Evolutionary conservation across 2,113 vertebrate genomes (phyloP).

Genomic region (Thinocorus orbignyianus): DNA sequence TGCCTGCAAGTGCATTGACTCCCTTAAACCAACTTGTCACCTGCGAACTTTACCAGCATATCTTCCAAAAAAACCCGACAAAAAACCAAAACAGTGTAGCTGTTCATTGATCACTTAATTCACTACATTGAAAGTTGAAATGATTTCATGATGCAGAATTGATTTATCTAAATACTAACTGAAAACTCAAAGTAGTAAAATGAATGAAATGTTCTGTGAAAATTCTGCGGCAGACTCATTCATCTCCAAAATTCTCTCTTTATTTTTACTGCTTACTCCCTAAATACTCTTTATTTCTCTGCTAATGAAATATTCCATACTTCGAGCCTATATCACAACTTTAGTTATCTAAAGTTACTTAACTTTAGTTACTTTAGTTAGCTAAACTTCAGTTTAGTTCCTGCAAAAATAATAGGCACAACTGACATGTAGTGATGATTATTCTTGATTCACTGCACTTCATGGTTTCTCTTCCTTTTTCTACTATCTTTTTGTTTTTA

Average conservation of each 20-base stretch:
- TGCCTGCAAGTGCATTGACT: not conserved
- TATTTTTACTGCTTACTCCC: not conserved
- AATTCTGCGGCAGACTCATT: not conserved
- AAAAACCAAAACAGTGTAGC: too few species aligned
- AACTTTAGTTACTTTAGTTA: not conserved
- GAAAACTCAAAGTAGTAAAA: not conserved
- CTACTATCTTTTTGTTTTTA: not conserved
- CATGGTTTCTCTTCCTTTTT: not conserved
- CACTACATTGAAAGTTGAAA: conserved; percentile 21
- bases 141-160: not conserved
- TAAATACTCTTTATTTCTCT: not conserved
- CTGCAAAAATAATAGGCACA: not conserved
- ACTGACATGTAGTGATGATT: not conserved
- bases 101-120: not conserved
- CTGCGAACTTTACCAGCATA: not conserved
- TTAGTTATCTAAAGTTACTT: not conserved
- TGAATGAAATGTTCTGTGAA: not conserved
- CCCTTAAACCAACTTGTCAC: not conserved
- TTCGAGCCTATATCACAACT: not conserved
- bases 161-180: conserved; percentile 20
- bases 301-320: not conserved
- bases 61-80: too few species aligned
- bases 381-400: not conserved
- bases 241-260: not conserved
- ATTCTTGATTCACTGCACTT: not conserved